Evolutionary conservation across 1,140 invertebrate genomes (phyloP), one percentile per base, ranked within the genome.

Genomic region (Neodiprion virginianus): DNA sequence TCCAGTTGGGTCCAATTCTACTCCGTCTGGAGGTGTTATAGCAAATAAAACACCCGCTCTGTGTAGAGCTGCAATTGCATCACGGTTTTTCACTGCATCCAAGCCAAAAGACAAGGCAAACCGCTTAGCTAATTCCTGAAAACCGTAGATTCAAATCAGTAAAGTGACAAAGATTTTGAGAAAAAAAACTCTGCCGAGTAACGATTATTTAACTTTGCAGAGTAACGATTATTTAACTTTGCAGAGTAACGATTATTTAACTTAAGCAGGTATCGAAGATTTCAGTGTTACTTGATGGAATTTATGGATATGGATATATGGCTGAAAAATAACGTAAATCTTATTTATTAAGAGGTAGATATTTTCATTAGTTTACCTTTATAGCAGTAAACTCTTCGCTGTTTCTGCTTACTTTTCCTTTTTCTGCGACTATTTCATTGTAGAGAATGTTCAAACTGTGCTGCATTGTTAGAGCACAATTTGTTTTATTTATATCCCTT

Each of bases 41-140:
- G 97, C 95, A 89, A 98, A 98, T 21, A 96, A 88, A 74, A 99
- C 97, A 48, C 97, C 97, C 76, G 97, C 96, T 76, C 97, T 92
- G 88, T 99, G 98, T 78, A 99, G 91, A 49, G 96, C 95, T 9
- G 97, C 97, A 67, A 99, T 96, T 12, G 98, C 98, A 86, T 99
- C 98, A 66, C 98, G 92, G 90, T 99, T 99, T 89, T 98, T 99
- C 10, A 99, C 92, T 21, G 96, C 96, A 90, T 99, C 98, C 72
- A 99, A 91, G 21, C 98, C 98, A 91, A 99, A 99, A 7, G 97
- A 98, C 21, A 99, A 89, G 0, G 97, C 96, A 91, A 99, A 99
- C 79, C 98, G 90, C 87, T 99, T 98, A 4, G 98, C 98, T 79
- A 99, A 91, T 91, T 99, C 98, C 89, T 95, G 80, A 0, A 88